phyloP scores from a whole-genome alignment of 2,113 vertebrate genomes.

The Rousettus leschenaultii region DNA sequence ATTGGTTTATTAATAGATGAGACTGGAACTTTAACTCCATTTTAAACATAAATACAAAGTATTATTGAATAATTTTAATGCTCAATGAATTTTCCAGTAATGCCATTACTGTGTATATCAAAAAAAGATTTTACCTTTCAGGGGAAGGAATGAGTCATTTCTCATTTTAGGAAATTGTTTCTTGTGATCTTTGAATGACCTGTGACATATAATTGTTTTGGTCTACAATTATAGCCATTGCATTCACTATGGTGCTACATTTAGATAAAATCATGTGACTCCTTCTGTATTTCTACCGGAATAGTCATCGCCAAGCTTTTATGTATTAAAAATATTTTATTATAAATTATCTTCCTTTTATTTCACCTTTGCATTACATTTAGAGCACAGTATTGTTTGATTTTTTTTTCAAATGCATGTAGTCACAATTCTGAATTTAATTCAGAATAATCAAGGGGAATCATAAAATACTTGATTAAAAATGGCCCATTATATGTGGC shows the following conservation, averaged over 20 bases:
- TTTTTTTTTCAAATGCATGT: background rate
- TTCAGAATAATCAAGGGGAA: background rate
- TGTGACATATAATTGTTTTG: background rate
- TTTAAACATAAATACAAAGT: background rate
- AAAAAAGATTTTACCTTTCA: background rate
- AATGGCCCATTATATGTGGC: rapidly evolving
- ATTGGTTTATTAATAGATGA: background rate
- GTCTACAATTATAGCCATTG: background rate
- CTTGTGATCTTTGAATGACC: background rate
- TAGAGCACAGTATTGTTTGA: background rate
- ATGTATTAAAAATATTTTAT: background rate
- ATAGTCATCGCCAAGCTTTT: background rate
- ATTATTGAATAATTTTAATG: background rate
- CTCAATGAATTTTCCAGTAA: background rate
- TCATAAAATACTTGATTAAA: background rate
- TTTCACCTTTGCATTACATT: background rate
- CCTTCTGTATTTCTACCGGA: background rate
- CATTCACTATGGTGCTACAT: background rate
- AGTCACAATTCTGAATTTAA: slow-evolving; percentile 2
- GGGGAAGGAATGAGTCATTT: background rate
- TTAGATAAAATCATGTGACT: background rate
- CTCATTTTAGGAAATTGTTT: background rate
- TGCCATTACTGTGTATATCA: background rate
- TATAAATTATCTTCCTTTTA: background rate
- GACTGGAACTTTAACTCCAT: background rate